Base-by-base conservation (phyloP, 2,797 vertebrate genomes). In the Melanotaenia boesemani region DNA sequence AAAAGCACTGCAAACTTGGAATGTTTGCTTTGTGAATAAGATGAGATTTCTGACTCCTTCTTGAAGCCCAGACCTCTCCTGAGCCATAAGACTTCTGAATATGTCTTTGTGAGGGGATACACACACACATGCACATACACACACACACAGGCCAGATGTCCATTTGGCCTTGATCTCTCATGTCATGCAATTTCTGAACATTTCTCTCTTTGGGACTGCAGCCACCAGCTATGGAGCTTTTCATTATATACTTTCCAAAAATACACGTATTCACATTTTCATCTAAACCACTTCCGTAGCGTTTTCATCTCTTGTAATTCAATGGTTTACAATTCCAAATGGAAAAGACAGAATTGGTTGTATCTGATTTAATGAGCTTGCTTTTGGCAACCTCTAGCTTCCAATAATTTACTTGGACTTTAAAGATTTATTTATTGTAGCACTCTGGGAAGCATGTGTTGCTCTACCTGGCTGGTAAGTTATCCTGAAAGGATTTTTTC, bases 1-100 rank as follows among this genome's bases (percentile, higher is more conserved):
- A 92, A 89, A 90, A 90, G 86, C 55, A 0, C 77, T 77, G 80
- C 79, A 80, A 80, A 84, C 79, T 61, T 83, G 81, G 84, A 90
- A 89, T 88, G 86, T 88, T 92, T 91, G 76, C 74, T 89, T 89
- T 89, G 76, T 88, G 87, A 88, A 90, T 82, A 67, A 84, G 86
- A 90, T 90, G 84, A 89, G 84, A 90, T 90, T 81, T 88, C 79
- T 85, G 85, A 81, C 79, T 90, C 82, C 87, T 76, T 87, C 81
- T 41, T 26, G 80, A 79, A 86, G 80, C 77, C 65, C 72, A 77
- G 82, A 81, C 63, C 55, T 85, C 81, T 88, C 54, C 2, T 37
- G 77, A 80, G 77, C 81, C 78, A 63, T 60, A n/a, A 61, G 64
- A 41, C 57, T 70, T 81, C 72, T 92, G 79, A 91, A 89, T 89